Percentiles rank a stretch among this genome's conserved stretches.
Evolutionary conservation across 64 coral and sea anemone genomes (phyloP).

Genomic region (Dendronephthya gigantea): DNA sequence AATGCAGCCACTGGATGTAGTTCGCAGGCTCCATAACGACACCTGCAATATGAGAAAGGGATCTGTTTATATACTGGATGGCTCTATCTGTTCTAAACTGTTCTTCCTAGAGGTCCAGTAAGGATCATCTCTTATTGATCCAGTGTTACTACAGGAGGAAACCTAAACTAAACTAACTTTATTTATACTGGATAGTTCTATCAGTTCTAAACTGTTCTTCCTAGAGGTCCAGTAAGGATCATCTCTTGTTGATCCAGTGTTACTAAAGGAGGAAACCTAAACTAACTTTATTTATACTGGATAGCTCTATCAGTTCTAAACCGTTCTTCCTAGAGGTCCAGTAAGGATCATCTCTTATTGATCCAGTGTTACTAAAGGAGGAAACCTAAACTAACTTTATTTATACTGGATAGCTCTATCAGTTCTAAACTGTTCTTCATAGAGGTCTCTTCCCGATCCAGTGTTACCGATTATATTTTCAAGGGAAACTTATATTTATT

Average conservation of each 20-base stretch:
- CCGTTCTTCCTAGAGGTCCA: too few relatives aligned
- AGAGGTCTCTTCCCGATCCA: too few relatives aligned
- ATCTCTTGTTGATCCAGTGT: neutral
- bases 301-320: neutral
- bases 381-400: too few relatives aligned
- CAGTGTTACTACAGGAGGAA: too few relatives aligned
- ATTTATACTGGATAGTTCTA: neutral
- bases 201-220: neutral
- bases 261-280: neutral
- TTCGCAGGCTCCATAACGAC: slow-evolving; percentile 94
- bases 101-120: too few relatives aligned
- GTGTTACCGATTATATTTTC: too few relatives aligned
- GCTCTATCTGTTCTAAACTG: too few relatives aligned
- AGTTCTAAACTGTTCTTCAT: too few relatives aligned
- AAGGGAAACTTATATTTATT: too few relatives aligned
- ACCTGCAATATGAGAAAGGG: slow-evolving; percentile 33
- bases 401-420: too few relatives aligned
- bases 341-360: too few relatives aligned
- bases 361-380: too few relatives aligned
- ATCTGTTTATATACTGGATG: neutral
- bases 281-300: neutral
- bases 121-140: neutral
- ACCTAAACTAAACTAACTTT: neutral
- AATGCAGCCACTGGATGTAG: slow-evolving; percentile 69
- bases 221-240: neutral